Evolutionary conservation across 2,113 vertebrate species (phyloP), one percentile per base, ranked within the genome.

Genomic region (Phrynosoma blainvillii): DNA sequence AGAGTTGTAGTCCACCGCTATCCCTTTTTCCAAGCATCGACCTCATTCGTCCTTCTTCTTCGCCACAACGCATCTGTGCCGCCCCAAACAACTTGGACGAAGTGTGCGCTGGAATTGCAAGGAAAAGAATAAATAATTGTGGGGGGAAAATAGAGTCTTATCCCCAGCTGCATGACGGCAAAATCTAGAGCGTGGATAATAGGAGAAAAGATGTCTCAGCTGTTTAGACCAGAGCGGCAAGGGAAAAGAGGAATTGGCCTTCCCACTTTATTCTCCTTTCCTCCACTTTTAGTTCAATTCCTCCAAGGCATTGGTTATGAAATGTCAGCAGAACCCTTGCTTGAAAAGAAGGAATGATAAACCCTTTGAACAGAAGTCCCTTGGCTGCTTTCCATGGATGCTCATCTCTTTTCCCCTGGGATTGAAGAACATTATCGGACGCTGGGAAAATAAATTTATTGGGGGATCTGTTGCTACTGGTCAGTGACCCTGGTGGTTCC

Each of bases 361-460:
- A 68, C 66, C 30, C 84, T 90, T 86, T 54, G 86, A 66, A 47
- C 77, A 87, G 85, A 90, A 7, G 74, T 27, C 78, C 30, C 82
- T 65, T 14, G 3, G 11, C 32, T 59, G 42, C 23, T 2, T 8
- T 12, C 68, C 23, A 36, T 11, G 11, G 21, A 80, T 56, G 5
- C 2, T 68, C 84, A 5, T 11, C 12, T 86, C 84, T 74, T 74
- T 89, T 88, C 59, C 77, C 79, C 87, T 79, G 68, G 87, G 42
- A 54, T 81, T 42, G 89, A 89, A 86, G 91, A 91, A 14, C 71
- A 90, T 91, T 90, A 94, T 95, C 89, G 93, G 85, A 88, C 68
- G 78, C 84, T 92, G 88, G 89, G 47, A 92, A 92, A 93, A 91
- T 65, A 32, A 84, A 86, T 89, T 92, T 92, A 93, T 94, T 94